phyloP scores from a whole-genome alignment of 1,140 invertebrate genomes.

The Anoplolepis gracilipes region DNA sequence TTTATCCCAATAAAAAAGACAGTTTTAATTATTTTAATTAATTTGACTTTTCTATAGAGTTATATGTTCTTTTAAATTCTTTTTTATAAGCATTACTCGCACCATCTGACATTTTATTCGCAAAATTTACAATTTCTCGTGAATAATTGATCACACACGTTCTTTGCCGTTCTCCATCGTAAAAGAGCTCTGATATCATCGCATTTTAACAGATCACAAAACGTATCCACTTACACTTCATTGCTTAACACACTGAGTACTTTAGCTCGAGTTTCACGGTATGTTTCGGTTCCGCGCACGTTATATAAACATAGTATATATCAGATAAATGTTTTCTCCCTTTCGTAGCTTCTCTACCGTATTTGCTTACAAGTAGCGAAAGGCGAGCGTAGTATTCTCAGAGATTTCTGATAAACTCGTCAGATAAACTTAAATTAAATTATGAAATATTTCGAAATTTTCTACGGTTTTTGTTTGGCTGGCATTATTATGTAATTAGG shows the following conservation, averaged over 20 bases:
- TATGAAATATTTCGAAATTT: conserved; percentile 54
- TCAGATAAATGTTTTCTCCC: conserved; percentile 73
- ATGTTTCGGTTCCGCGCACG: conserved; percentile 65
- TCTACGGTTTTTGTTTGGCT: conserved; percentile 58
- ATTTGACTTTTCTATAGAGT: too few relatives aligned
- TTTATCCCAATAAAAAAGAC: neutral
- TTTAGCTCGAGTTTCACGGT: conserved; percentile 73
- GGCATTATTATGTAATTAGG: neutral
- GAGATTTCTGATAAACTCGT: conserved; percentile 73
- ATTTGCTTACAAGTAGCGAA: conserved; percentile 70
- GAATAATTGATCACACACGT: conserved; percentile 18
- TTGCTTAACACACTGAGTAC: conserved; percentile 72
- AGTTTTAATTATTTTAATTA: neutral
- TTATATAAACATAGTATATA: conserved; percentile 72
- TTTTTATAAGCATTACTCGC: neutral
- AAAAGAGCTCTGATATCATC: conserved; percentile 68
- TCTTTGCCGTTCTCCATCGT: conserved; percentile 41
- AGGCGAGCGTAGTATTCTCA: conserved; percentile 58
- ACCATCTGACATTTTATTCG: neutral
- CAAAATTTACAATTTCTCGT: conserved; percentile 31
- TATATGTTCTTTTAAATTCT: neutral
- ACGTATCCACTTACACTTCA: conserved; percentile 76
- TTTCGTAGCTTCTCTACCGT: conserved; percentile 41
- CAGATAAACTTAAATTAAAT: conserved; percentile 53
- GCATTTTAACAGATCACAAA: conserved; percentile 72